Evolutionary conservation across 2,888 invertebrate species (phyloP), one percentile per base, ranked within the genome.

Genomic region (Eumacrocentrus americanus): DNA sequence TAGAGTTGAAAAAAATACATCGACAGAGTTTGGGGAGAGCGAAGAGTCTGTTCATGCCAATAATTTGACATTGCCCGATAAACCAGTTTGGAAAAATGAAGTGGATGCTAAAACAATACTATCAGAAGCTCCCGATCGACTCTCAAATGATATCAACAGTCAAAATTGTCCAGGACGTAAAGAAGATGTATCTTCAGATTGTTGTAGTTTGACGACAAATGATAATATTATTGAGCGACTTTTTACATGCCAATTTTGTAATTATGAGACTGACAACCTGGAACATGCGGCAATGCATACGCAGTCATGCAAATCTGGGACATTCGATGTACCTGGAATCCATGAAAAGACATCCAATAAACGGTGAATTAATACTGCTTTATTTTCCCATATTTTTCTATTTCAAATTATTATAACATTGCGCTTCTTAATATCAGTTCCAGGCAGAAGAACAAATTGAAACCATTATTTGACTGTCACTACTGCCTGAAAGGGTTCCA

Each of bases 401-500:
- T n/a, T n/a, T n/a, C n/a, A n/a, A n/a, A n/a, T n/a, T n/a, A n/a
- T n/a, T n/a, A n/a, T n/a, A n/a, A n/a, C n/a, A n/a, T n/a, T n/a
- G n/a, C n/a, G n/a, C n/a, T n/a, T n/a, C n/a, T n/a, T n/a, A n/a
- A n/a, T n/a, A n/a, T n/a, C 57, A 11, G 53, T 40, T 2, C 50
- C 65, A 0, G 61, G 65, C 56, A 65, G 65, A 35, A 44, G 60
- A 34, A 44, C 63, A 9, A n/a, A n/a, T n/a, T 29, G n/a, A 62
- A 55, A 6, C 42, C 56, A 1, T 44, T 25, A 0, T 67, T 60
- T 38, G 37, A 62, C 16, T 67, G 67, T 38, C 65, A 67, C 16
- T 67, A 64, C 38, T 67, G 67, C 20, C 25, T 55, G 7, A 67
- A 67, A n/a, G 20, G 55, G 20, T 67, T 65, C 34, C 38, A 35